phyloP scores from a whole-genome alignment of 2,888 invertebrate species.

The Nomada ruficornis region DNA sequence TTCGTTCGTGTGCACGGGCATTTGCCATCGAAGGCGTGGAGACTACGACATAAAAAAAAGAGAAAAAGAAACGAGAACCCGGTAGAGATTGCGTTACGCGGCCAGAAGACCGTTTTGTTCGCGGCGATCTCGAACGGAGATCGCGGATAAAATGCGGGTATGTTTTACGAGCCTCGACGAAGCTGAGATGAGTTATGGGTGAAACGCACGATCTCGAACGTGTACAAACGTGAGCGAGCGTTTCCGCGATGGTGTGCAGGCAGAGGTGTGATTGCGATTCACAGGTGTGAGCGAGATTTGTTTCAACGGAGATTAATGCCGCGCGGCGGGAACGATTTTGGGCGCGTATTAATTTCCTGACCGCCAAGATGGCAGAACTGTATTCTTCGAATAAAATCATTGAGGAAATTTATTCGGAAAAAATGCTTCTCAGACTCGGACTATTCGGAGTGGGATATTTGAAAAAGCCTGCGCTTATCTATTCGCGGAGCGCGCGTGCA shows the following conservation, averaged over 20 bases:
- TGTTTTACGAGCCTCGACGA: background rate
- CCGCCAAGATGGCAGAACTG: too few species aligned
- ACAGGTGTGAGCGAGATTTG: too few species aligned
- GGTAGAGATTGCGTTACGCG: background rate
- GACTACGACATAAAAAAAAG: background rate
- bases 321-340: too few species aligned
- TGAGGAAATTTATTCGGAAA: background rate
- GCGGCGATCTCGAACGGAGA: background rate
- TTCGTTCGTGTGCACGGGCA: too few species aligned
- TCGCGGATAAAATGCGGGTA: background rate
- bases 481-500: background rate
- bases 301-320: too few species aligned
- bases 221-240: too few species aligned
- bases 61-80: background rate
- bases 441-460: background rate
- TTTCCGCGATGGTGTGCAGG: too few species aligned
- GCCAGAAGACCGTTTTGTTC: constrained; percentile 4
- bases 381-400: too few species aligned
- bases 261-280: too few species aligned
- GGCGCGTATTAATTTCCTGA: too few species aligned
- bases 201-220: constrained; percentile 3
- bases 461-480: background rate
- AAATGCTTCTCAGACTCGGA: background rate
- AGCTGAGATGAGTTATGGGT: background rate
- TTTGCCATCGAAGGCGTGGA: background rate